A percentile compares a stretch with the other conserved stretches of the same genome.
Conservation (phyloP, 1,140 invertebrate species). For the Monomorium pharaonis region DNA sequence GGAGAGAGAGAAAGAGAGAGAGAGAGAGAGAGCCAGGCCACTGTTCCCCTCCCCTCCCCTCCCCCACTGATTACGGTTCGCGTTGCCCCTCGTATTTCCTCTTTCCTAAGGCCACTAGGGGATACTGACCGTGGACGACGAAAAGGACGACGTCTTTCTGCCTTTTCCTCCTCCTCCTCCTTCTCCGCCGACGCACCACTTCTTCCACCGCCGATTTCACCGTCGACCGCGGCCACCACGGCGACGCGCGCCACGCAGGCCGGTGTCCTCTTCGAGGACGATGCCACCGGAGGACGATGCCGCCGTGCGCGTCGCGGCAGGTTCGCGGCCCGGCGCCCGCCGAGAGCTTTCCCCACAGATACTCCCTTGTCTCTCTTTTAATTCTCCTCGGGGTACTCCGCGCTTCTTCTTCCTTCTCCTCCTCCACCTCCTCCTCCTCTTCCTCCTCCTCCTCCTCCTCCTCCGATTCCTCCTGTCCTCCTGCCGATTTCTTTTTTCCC, state of each 20-base stretch:
- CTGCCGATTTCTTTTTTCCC: constrained; percentile 11
- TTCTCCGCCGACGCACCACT: constrained; percentile 58
- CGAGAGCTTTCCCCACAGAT: not conserved
- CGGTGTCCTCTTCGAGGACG: constrained; percentile 30
- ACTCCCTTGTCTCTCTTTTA: not conserved
- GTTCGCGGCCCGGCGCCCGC: constrained; percentile 29
- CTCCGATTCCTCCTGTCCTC: not conserved
- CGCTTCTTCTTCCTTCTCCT: not conserved
- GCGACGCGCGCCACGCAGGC: constrained; percentile 44
- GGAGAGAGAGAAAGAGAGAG: not conserved
- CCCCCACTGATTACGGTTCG: no score
- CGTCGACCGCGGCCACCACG: constrained; percentile 44
- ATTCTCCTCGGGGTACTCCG: not conserved
- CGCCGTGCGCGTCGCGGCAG: constrained; percentile 47
- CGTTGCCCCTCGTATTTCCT: not conserved
- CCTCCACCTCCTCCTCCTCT: not conserved
- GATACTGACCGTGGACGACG: constrained; percentile 68
- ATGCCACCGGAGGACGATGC: constrained; percentile 32
- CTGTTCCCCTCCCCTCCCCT: not conserved
- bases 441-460: no score
- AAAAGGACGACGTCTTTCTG: constrained; percentile 63
- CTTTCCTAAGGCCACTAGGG: not conserved
- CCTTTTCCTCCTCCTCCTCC: constrained; percentile 53
- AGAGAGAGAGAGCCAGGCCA: not conserved
- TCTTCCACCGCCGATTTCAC: constrained; percentile 49